phyloP scores from a whole-genome alignment of 1,140 invertebrate species.

The Phenacoccus solenopsis region DNA sequence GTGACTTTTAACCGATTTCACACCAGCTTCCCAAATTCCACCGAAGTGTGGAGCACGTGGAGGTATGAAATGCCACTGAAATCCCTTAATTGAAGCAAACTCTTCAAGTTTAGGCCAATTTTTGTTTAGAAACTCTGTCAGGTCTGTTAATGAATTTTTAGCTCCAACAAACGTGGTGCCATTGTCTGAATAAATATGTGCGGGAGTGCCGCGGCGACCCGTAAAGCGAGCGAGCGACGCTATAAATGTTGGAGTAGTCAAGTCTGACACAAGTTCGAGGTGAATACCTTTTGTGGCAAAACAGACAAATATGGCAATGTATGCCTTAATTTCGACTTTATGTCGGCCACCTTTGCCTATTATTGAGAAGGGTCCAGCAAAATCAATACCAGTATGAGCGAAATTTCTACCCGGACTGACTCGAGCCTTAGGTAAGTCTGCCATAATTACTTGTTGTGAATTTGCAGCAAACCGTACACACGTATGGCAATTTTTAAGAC shows the following conservation, averaged over 20 bases:
- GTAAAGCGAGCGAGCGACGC: slow-evolving; percentile 28
- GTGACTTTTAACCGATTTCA: slow-evolving; percentile 29
- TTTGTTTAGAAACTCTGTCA: background rate
- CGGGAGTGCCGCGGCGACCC: slow-evolving; percentile 21
- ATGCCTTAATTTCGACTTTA: slow-evolving; percentile 1
- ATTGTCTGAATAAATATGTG: slow-evolving; percentile 22
- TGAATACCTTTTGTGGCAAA: slow-evolving; percentile 29
- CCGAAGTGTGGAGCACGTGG: slow-evolving; percentile 28
- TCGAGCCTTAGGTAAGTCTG: slow-evolving; percentile 22
- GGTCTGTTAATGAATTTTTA: background rate
- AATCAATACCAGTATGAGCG: slow-evolving; percentile 25
- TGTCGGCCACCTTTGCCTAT: background rate
- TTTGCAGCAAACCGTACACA: slow-evolving; percentile 21
- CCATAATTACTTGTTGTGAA: slow-evolving; percentile 21
- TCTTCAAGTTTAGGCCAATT: background rate
- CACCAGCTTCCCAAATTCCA: slow-evolving; percentile 30
- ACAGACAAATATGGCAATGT: slow-evolving; percentile 29
- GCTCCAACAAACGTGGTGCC: slow-evolving; percentile 25
- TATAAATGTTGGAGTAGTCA: slow-evolving; percentile 27
- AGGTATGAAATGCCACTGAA: slow-evolving; percentile 28
- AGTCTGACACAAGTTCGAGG: slow-evolving; percentile 27
- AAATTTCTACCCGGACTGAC: slow-evolving; percentile 22
- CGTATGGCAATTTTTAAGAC: slow-evolving; percentile 19
- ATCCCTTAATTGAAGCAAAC: background rate
- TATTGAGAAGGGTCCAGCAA: slow-evolving; percentile 25